Percentiles rank a stretch among this genome's conserved stretches.
Conservation (phyloP, 2,888 invertebrate species). For the Melieria omissa region DNA sequence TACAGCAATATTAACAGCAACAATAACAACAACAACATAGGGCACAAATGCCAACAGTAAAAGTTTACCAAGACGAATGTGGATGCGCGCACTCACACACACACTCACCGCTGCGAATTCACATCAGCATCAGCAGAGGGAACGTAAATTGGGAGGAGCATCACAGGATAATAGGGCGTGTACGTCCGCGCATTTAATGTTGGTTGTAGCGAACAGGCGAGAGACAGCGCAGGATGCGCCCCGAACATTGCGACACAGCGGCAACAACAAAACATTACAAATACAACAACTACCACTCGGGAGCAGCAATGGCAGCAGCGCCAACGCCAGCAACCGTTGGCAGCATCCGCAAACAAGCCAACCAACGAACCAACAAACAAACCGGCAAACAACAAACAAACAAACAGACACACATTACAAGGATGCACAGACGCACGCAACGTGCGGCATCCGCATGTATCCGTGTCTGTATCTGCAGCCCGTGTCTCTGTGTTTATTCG, state of each 20-base stretch:
- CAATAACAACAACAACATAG: slow-evolving; percentile 12
- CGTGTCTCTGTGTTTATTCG: slow-evolving; percentile 45
- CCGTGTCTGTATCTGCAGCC: slow-evolving; percentile 40
- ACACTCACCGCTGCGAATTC: slow-evolving; percentile 22
- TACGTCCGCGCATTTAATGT: slow-evolving; percentile 62
- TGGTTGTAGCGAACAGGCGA: slow-evolving; percentile 11
- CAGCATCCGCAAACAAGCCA: slow-evolving; percentile 22
- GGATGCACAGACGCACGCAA: slow-evolving; percentile 17
- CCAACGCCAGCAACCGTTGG: slow-evolving; percentile 17
- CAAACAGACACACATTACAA: slow-evolving; percentile 29
- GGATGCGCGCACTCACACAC: slow-evolving; percentile 25
- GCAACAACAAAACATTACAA: slow-evolving; percentile 15
- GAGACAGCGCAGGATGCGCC: slow-evolving; percentile 43
- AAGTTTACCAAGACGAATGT: slow-evolving; percentile 20
- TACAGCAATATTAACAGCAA: not conserved
- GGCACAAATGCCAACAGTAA: slow-evolving; percentile 5
- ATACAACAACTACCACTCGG: not conserved
- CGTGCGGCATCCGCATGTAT: slow-evolving; percentile 39
- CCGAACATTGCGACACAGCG: slow-evolving; percentile 41
- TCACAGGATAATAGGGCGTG: slow-evolving; percentile 64
- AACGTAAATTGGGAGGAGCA: slow-evolving; percentile 55
- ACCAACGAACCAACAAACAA: slow-evolving; percentile 18
- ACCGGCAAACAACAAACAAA: not conserved
- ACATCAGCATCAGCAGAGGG: slow-evolving; percentile 1
- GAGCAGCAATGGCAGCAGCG: not conserved